These are phyloP conservation scores for Acropternis orthonyx DNA, from an alignment of 2,797 vertebrate species.

Conservation along the genomic window DNA sequence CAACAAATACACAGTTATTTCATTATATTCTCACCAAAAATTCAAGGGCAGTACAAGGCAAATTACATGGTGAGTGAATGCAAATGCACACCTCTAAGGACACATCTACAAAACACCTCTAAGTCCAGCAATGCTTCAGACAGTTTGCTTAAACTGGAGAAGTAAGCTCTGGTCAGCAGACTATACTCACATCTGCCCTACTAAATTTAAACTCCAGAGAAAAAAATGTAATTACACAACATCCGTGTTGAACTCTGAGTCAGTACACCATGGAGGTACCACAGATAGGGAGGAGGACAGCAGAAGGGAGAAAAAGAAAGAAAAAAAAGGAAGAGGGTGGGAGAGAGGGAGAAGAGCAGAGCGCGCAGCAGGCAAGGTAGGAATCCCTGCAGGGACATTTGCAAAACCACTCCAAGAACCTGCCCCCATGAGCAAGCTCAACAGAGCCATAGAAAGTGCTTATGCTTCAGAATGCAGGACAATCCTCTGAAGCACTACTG, in stretches of 20 bases:
- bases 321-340: background rate
- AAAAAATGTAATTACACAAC: background rate
- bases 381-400: fast-evolving
- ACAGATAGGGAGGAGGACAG: background rate
- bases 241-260: constrained; percentile 27
- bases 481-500: background rate
- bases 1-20: background rate
- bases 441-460: background rate
- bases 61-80: background rate
- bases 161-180: background rate
- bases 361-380: fast-evolving
- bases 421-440: background rate
- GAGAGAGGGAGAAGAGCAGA: background rate
- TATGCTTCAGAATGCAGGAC: background rate
- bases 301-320: background rate
- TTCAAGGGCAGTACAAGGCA: background rate
- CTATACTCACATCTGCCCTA: background rate
- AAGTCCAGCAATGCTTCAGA: background rate
- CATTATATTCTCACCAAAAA: background rate
- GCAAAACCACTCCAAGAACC: background rate
- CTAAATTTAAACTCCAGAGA: constrained; percentile 12
- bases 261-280: background rate
- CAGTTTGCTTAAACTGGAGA: background rate
- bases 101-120: background rate
- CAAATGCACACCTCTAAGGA: background rate